These are phyloP conservation scores for Cerceris rybyensis DNA, from an alignment of 2,888 invertebrate genomes.

Conservation along the genomic window DNA sequence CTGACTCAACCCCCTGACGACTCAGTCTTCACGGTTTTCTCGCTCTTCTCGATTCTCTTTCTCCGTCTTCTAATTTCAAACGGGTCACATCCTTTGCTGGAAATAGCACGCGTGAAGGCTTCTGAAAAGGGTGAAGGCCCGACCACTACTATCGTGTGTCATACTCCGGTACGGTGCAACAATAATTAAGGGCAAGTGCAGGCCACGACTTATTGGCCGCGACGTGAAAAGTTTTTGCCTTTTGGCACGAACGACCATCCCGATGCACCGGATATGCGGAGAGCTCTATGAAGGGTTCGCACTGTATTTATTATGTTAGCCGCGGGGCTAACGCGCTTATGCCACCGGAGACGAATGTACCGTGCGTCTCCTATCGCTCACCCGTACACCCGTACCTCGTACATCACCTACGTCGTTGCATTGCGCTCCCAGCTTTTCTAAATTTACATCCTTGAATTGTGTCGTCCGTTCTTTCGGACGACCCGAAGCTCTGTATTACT, in stretches of 20 bases:
- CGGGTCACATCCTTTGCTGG: constrained; percentile 57
- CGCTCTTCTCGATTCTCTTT: constrained; percentile 27
- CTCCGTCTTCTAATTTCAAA: constrained; percentile 62
- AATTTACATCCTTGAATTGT: constrained; percentile 61
- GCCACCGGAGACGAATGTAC: constrained; percentile 39
- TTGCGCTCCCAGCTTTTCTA: constrained; percentile 50
- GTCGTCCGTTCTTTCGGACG: constrained; percentile 33
- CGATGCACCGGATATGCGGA: constrained; percentile 61
- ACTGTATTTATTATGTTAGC: constrained; percentile 65
- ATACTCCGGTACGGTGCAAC: constrained; percentile 39
- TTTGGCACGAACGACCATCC: constrained; percentile 65
- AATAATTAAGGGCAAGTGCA: constrained; percentile 60
- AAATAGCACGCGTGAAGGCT: constrained; percentile 54
- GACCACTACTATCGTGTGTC: constrained; percentile 2
- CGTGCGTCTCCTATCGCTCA: constrained; percentile 42
- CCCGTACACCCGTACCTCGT: constrained; percentile 52
- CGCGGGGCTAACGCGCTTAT: constrained; percentile 36
- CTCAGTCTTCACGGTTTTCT: no score
- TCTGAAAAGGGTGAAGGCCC: constrained; percentile 25
- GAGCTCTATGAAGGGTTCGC: constrained; percentile 7
- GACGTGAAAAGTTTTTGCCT: constrained; percentile 35
- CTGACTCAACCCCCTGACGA: constrained; percentile 49
- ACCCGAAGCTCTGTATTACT: constrained; percentile 22
- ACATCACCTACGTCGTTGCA: constrained; percentile 55
- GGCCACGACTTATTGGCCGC: constrained; percentile 16